Base-by-base conservation (phyloP, 2,888 invertebrate genomes). In the Drosophila monieri region DNA sequence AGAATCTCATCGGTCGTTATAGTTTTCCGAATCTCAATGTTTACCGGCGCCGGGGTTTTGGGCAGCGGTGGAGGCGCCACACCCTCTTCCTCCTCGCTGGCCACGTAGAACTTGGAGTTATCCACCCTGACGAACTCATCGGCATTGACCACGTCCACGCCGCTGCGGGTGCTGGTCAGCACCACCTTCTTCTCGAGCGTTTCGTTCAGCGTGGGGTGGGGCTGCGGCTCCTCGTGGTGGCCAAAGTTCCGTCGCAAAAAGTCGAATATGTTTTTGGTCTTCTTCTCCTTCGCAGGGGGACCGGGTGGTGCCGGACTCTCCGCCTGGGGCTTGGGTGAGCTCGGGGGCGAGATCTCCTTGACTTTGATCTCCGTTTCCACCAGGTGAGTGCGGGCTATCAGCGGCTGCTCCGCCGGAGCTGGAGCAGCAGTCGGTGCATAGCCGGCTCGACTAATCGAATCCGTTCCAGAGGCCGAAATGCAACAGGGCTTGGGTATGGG, bases 241-340 rank as follows among this genome's bases (percentile, higher is more conserved):
- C 89, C 88, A 25, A 92, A 92, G 77, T 92, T 92, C 59, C 90
- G 90, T 65, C 91, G 91, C 27, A 92, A 77, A 48, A 91, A 91
- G 67, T 92, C 91, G 53, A 92, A 91, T 67, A 92, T 91, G 64
- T 92, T 91, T 73, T 91, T 91, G 0, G 92, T 83, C 72, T 91
- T 91, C 43, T 80, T 84, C 8, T 81, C 79, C 47, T 77, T 85
- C 0, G 66, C 60, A 1, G 69, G 61, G 1, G 56, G 6, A 8
- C 44, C 25, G 6, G 54, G 30, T 9, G 68, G 73, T 2, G 21
- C 18, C 30, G 62, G 68, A 0, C 23, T 56, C 41, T 61, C 59
- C 10, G 77, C 72, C 30, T 48, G n/a, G 3, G 47, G 1, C 48
- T 77, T 86, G 0, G 89, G 88, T 0, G 89, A 85, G n/a, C 74